A percentile compares a stretch with the other conserved stretches of the same genome.
phyloP scores from a whole-genome alignment of 2,797 vertebrate genomes.

The Antrozous pallidus region DNA sequence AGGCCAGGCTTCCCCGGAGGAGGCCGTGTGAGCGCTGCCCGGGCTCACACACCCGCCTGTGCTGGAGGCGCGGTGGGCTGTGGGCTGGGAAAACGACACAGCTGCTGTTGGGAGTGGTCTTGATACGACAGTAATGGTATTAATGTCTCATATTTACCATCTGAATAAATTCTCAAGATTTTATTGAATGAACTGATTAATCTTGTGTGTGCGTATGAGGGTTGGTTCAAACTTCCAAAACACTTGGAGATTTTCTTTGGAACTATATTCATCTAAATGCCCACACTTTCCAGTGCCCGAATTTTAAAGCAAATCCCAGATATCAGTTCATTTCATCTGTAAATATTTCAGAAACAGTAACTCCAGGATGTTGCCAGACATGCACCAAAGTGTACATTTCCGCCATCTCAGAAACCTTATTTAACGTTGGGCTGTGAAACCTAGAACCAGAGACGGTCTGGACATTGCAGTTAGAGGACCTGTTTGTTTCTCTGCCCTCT shows the following conservation, averaged over 20 bases:
- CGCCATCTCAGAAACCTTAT: not conserved
- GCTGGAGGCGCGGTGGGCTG: not conserved
- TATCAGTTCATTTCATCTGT: not conserved
- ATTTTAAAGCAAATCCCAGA: not conserved
- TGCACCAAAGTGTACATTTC: accelerated
- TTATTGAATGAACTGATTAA: not conserved
- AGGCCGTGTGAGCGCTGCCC: not conserved
- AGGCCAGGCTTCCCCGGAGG: not conserved
- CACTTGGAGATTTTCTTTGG: not conserved
- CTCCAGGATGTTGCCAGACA: not conserved
- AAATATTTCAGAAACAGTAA: not conserved
- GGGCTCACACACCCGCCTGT: too few species aligned
- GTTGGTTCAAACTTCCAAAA: not conserved
- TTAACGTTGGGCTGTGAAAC: not conserved
- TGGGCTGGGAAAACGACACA: not conserved
- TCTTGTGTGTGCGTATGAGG: not conserved
- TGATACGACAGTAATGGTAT: not conserved
- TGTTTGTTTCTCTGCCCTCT: not conserved
- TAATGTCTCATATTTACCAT: not conserved
- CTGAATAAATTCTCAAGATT: not conserved
- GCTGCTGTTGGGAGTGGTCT: not conserved
- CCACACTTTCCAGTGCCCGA: not conserved
- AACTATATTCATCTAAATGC: not conserved
- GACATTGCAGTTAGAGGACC: not conserved
- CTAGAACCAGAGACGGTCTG: not conserved